Evolutionary conservation across 2,113 vertebrate genomes (phyloP).

Genomic region (Rhagologus leucostigma): DNA sequence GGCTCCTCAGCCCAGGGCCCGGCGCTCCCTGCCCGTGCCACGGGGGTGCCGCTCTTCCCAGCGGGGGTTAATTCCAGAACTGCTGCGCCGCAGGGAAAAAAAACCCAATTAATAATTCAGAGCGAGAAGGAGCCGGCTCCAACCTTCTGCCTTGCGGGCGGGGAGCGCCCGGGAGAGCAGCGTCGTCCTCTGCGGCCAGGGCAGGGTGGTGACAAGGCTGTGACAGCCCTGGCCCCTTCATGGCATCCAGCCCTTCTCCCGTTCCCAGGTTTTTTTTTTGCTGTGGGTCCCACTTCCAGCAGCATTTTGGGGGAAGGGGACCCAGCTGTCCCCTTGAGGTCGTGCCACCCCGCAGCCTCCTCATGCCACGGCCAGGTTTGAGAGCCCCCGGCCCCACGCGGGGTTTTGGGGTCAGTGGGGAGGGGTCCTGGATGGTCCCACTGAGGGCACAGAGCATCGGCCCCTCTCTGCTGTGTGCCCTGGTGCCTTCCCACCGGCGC

Average conservation of each 20-base stretch:
- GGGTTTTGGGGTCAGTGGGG: neutral
- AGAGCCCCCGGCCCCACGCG: neutral
- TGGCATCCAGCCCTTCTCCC: neutral
- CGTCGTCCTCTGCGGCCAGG: neutral
- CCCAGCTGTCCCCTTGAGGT: neutral
- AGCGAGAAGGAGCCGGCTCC: neutral
- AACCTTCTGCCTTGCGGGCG: neutral
- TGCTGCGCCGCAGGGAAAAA: neutral
- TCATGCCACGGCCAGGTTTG: neutral
- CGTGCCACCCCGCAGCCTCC: neutral
- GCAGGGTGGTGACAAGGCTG: neutral
- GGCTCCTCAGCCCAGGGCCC: neutral
- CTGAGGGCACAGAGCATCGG: neutral
- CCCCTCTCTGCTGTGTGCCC: neutral
- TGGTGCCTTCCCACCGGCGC: accelerated
- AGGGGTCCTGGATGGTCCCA: neutral
- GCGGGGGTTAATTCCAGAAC: neutral
- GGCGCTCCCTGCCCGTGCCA: neutral
- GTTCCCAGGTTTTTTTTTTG: neutral
- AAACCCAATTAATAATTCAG: conserved; percentile 14
- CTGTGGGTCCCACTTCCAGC: accelerated
- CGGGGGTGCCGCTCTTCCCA: neutral
- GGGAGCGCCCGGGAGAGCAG: neutral
- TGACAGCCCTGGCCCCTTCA: accelerated
- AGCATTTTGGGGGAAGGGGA: accelerated